Conservation (phyloP, 2,797 vertebrate genomes). For the Hemibagrus guttatus region DNA sequence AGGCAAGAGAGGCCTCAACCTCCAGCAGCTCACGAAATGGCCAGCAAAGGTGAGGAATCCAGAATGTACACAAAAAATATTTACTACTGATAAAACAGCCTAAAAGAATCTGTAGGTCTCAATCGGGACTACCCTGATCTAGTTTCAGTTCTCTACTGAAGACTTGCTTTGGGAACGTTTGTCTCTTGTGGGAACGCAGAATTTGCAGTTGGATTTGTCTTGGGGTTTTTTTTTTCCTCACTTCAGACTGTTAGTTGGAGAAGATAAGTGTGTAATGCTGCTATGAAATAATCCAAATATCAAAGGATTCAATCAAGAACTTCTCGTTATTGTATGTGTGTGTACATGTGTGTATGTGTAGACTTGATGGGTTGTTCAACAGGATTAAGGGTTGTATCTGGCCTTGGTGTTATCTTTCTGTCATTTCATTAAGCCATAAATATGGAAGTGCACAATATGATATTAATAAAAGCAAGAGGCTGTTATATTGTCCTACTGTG, state of each 20-base stretch:
- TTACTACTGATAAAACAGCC: background rate
- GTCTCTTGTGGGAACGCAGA: background rate
- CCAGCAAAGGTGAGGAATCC: constrained; percentile 75
- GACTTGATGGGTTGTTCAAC: background rate
- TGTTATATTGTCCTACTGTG: background rate
- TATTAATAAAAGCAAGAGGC: background rate
- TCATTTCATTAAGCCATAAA: background rate
- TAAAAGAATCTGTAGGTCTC: background rate
- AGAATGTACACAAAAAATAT: constrained; percentile 30
- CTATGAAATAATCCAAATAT: background rate
- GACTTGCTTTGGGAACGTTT: constrained; percentile 19
- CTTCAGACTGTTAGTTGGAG: background rate
- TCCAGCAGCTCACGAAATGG: constrained; percentile 69
- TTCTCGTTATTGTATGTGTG: background rate
- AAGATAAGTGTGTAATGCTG: background rate
- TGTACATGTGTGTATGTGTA: background rate
- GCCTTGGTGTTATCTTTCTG: background rate
- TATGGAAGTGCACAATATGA: background rate
- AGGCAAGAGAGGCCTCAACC: constrained; percentile 41
- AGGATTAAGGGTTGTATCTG: constrained; percentile 1
- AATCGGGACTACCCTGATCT: background rate
- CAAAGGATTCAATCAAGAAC: background rate
- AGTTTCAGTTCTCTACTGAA: background rate
- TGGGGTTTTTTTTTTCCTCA: background rate
- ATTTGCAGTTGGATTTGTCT: background rate